Base-by-base conservation (phyloP, 1,140 invertebrate species). In the Temnothorax longispinosus region DNA sequence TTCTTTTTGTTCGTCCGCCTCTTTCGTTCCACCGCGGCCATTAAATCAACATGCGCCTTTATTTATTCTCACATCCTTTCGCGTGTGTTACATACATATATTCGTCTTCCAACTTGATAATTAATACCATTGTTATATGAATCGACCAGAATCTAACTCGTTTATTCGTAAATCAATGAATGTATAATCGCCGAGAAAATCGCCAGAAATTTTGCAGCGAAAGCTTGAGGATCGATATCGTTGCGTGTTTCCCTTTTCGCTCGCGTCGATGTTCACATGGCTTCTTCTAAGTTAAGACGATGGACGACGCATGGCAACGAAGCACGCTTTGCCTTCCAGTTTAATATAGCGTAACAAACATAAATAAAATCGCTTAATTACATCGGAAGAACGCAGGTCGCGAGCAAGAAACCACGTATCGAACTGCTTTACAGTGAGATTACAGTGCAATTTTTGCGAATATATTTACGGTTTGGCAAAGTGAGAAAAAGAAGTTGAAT, bases 311-410 rank as follows among this genome's bases (percentile, higher is more conserved):
- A 41, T 69, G 3, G 18, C 27, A 38, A 71, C 52, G 50, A 21
- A 56, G 38, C 21, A 27, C 47, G 64, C 65, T 44, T 81, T 41
- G 38, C 64, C 21, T 81, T 71, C 65, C 41, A 74, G 44, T 62
- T 84, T 84, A 84, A 74, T 47, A 56, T 47, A 56, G 69, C 27
- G 15, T 60, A 84, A 84, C 41, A 84, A 84, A 75, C 13, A 81
- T 71, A 75, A 84, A 84, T 84, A 84, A 84, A 84, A 60, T 84
- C 44, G 8, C 80, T 84, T 75, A 84, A 84, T 84, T 84, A 84
- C 69, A 32, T 50, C 44, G 80, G 54, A 32, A 62, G 69, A 74
- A 84, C 41, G 54, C 67, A 60, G 11, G 11, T 38, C 11, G 41
- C 41, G 54, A 18, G 69, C 80, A 84, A 84, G 80, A 84, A 84